Evolutionary conservation across 2,797 vertebrate genomes (phyloP), one percentile per base, ranked within the genome.

Genomic region (Epinephelus awoara): DNA sequence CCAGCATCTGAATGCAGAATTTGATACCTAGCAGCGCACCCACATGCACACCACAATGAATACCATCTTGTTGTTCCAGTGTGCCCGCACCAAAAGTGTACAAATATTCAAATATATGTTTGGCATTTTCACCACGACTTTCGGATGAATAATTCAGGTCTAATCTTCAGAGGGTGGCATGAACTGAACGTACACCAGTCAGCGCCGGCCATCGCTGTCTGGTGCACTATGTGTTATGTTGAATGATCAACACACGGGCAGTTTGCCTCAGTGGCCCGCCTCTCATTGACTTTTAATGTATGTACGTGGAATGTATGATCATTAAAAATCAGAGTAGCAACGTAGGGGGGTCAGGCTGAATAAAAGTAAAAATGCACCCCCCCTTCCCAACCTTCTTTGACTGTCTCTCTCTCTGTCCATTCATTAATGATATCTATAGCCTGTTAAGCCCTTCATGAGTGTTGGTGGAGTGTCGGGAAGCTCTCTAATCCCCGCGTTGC

Each of bases 391-490:
- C 38, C n/a, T 34, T 65, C 46, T 59, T 44, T 23, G 29, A 38
- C 54, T 25, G 27, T 70, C 67, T 68, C 57, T 69, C 62, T 62
- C 49, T 67, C 75, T 66, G 88, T 80, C 87, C 87, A 84, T 86
- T 93, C 85, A 90, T 91, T 91, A 93, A 91, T 92, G 85, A 92
- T 92, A 92, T 92, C 91, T 89, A 76, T 85, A 89, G 87, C 68
- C 77, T 79, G 84, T 70, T 91, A 92, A 94, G 83, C 90, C 73
- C 81, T 89, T 90, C 89, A 90, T 88, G 91, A 93, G 91, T 92
- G 89, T 93, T 88, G 85, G 85, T 89, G 85, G 90, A 92, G 91
- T 92, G 93, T 90, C 59, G 79, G 88, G 88, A 87, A 90, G 79
- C 87, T 82, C 75, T 90, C 86, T 91, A 94, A 94, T 95, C 92